Evolutionary conservation across 2,113 vertebrate genomes (phyloP).

Genomic region (Ictalurus punctatus): DNA sequence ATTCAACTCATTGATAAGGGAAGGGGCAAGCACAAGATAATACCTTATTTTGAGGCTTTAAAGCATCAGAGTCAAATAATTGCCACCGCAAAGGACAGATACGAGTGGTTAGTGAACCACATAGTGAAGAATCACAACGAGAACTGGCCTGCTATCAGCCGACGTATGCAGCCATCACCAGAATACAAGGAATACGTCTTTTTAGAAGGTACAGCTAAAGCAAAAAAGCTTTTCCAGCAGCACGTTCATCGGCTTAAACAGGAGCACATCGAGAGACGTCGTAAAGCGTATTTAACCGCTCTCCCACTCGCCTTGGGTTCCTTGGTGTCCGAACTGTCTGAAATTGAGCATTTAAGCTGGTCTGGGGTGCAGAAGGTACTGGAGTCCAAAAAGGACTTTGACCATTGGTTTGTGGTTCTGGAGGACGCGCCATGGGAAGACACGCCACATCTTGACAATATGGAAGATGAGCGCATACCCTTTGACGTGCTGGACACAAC

Average conservation of each 20-base stretch:
- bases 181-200: conserved; percentile 96
- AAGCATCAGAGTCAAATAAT: conserved; percentile 98
- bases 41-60: conserved; percentile 93
- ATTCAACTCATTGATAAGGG: conserved; percentile 90
- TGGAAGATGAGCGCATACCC: conserved; percentile 88
- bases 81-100: conserved; percentile 92
- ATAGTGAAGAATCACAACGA: conserved; percentile 93
- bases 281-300: conserved; percentile 81
- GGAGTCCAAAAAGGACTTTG: conserved; percentile 88
- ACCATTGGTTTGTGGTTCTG: conserved; percentile 92
- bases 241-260: conserved; percentile 90
- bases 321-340: conserved; percentile 87
- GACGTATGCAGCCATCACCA: conserved; percentile 84
- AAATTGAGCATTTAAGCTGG: conserved; percentile 90
- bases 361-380: conserved; percentile 85
- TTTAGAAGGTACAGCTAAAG: conserved; percentile 91
- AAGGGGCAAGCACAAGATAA: conserved; percentile 91
- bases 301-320: conserved; percentile 88
- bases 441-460: conserved; percentile 84
- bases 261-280: conserved; percentile 88
- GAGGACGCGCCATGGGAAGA: conserved; percentile 95
- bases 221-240: conserved; percentile 94
- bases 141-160: conserved; percentile 79
- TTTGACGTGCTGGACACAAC: conserved; percentile 88
- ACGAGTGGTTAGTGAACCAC: conserved; percentile 93